Evolutionary conservation across 2,888 invertebrate species (phyloP), one percentile per base, ranked within the genome.

Genomic region (Drosophila falleni): DNA sequence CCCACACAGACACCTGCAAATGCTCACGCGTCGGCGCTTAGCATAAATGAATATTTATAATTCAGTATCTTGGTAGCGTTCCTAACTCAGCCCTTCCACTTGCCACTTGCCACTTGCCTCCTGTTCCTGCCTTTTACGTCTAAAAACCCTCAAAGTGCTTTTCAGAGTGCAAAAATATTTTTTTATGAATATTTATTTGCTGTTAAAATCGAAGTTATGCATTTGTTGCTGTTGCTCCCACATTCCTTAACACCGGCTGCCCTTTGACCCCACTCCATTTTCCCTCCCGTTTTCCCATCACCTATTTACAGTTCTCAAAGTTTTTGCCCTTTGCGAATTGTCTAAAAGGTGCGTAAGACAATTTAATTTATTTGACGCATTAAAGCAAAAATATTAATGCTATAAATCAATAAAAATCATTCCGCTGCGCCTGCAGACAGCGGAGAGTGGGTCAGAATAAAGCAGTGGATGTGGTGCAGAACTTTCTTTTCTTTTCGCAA

Each of bases 21-120:
- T 53, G 71, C 84, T 71, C 79, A 63, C 80, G 73, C 71, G 60
- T 72, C 65, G 81, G 44, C 75, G 89, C 89, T 86, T 89, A 80
- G 81, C 86, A 89, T 89, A 86, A 86, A 86, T 86, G 86, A 86
- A 86, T 86, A 86, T 86, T 86, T 86, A 89, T 86, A 86, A 86
- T 87, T 86, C 85, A 55, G 67, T 73, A 75, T 73, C 80, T 81
- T 84, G 74, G 56, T 65, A 39, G 16, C 29, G 42, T 23, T 31
- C 41, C n/a, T 3, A 5, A 1, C 41, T 31, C 35, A 16, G 4
- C 6, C 6, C 19, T 11, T 0, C 13, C 2, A 8, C 3, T 33
- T n/a, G 1, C 33, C 42, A 3, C 59, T 5, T 53, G 11, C 19
- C 19, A 9, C 47, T 4, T 23, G 35, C 39, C 54, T 11, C 1